These are phyloP conservation scores for Acrocephalus kingi DNA, from an alignment of 2,113 vertebrate species.

Conservation along the genomic window DNA sequence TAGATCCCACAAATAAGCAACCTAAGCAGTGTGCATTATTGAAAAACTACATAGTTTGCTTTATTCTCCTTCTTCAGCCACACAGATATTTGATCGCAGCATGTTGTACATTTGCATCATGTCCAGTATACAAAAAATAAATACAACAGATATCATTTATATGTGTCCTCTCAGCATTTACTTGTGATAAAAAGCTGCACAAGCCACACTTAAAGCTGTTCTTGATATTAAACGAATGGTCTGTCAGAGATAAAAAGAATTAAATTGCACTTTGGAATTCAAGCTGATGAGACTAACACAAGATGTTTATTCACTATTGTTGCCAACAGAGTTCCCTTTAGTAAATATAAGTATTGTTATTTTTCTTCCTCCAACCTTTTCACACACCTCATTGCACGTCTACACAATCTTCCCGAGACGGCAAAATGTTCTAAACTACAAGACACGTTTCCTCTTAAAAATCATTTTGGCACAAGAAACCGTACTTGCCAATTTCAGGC, in stretches of 20 bases:
- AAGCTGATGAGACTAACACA: background rate
- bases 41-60: background rate
- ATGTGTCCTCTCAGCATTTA: background rate
- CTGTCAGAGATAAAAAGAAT: background rate
- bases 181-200: background rate
- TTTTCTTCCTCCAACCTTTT: background rate
- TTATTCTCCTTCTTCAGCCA: background rate
- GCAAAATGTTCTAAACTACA: background rate
- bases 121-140: background rate
- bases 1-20: background rate
- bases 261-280: background rate
- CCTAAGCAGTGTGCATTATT: background rate
- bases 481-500: background rate
- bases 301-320: background rate
- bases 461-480: background rate
- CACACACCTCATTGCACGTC: background rate
- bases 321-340: background rate
- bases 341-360: background rate
- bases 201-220: background rate
- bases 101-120: background rate
- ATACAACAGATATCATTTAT: background rate
- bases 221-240: background rate
- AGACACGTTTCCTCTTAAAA: background rate
- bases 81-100: background rate
- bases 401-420: background rate